Conservation (phyloP, 2,113 vertebrate species). For the Thomomys bottae region DNA sequence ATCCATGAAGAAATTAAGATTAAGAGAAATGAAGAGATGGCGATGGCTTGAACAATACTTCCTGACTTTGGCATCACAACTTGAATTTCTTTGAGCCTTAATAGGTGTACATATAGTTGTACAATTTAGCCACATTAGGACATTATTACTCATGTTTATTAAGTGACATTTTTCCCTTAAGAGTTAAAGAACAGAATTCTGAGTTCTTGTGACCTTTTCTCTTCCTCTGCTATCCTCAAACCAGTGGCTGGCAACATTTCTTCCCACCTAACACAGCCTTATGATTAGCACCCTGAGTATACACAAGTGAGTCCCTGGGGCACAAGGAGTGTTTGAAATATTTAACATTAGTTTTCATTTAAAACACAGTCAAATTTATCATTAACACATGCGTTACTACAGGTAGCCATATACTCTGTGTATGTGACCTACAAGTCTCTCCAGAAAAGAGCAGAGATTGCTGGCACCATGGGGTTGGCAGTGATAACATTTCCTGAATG, state of each 20-base stretch:
- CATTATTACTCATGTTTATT: not conserved
- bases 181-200: not conserved
- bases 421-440: not conserved
- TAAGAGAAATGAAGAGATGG: constrained; percentile 16
- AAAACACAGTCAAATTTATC: not conserved
- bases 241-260: not conserved
- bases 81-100: not conserved
- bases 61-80: not conserved
- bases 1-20: constrained; percentile 6
- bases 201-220: not conserved
- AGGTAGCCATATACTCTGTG: not conserved
- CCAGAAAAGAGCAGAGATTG: not conserved
- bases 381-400: not conserved
- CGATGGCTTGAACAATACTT: not conserved
- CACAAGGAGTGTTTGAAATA: not conserved
- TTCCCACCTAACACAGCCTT: not conserved
- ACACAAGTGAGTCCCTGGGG: not conserved
- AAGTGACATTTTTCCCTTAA: not conserved
- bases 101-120: not conserved
- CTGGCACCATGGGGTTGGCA: fast-evolving
- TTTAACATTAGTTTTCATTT: not conserved
- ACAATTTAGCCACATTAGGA: not conserved
- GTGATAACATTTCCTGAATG: not conserved
- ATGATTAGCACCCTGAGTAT: not conserved
- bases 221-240: not conserved